Evolutionary conservation across 2,888 invertebrate genomes (phyloP), one percentile per base, ranked within the genome.

Genomic region (Temnothorax ravouxi): DNA sequence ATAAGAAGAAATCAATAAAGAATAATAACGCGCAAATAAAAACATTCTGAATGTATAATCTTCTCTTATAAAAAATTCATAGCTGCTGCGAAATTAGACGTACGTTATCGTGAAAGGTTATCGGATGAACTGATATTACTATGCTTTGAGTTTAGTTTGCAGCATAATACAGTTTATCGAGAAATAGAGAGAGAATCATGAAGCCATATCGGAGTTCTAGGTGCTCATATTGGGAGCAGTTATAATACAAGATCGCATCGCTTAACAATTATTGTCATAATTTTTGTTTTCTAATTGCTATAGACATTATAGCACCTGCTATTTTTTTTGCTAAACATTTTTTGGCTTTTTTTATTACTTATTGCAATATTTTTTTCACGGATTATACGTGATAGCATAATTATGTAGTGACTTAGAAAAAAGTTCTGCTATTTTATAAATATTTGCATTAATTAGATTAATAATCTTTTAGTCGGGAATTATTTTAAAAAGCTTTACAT

Each of bases 101-200:
- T n/a, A 59, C 13, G 29, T 44, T 29, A 61, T 62, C 34, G 9
- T 15, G 15, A 75, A 47, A 47, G 75, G 75, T 75, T 75, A 75
- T 75, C 47, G 47, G 44, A 47, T 75, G n/a, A 47, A 9, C 47
- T 74, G 61, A 75, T 61, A 44, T 44, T 56, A 61, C 61, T 29
- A 21, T 9, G 29, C 61, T 61, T 75, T 29, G n/a, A 69, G 18
- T 69, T 47, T 29, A 69, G 18, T 69, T 47, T 29, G 34, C 15
- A 75, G 18, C 13, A 13, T 61, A 75, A 11, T 56, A 34, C 2
- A 38, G 15, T 52, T 71, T 69, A 69, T 18, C 15, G 2, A 59
- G 18, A 74, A 56, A 3, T 56, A 59, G 13, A 74, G n/a, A 66
- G 8, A 56, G 44, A 61, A 21, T 15, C 34, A 21, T 75, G 47